Evolutionary conservation across 1,140 invertebrate genomes (phyloP).

Genomic region (Oedothorax gibbosus): DNA sequence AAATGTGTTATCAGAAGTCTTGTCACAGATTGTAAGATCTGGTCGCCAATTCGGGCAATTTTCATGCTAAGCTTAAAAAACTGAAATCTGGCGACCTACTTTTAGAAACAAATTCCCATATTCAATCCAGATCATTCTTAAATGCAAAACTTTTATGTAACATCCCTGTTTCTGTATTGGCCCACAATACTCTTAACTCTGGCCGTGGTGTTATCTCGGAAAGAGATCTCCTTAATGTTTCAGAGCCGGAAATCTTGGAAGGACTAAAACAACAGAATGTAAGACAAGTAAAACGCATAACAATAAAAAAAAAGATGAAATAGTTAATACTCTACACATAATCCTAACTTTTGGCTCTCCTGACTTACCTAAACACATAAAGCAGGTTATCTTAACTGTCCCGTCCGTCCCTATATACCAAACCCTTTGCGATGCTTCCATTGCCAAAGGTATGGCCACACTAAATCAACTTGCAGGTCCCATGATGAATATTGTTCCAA

Average conservation of each 20-base stretch:
- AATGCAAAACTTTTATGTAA: neutral
- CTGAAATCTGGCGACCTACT: no score
- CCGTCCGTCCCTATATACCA: neutral
- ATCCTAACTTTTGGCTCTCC: neutral
- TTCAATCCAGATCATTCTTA: neutral
- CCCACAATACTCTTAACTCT: neutral
- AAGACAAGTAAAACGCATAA: neutral
- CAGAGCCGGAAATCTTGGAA: neutral
- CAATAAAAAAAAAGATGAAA: neutral
- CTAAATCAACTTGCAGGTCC: neutral
- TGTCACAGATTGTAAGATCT: no score
- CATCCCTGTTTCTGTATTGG: neutral
- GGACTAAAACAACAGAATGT: neutral
- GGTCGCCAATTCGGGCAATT: no score
- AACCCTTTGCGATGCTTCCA: slow-evolving; percentile 8
- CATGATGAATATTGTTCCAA: neutral
- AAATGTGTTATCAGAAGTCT: no score
- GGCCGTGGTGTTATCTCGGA: neutral
- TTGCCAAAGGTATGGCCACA: neutral
- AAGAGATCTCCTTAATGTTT: neutral
- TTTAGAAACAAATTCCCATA: no score
- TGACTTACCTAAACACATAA: neutral
- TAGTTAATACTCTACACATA: neutral
- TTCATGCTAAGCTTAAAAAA: no score
- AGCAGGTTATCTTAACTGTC: neutral